Base-by-base conservation (phyloP, 2,797 vertebrate species). In the Numenius phaeopus region DNA sequence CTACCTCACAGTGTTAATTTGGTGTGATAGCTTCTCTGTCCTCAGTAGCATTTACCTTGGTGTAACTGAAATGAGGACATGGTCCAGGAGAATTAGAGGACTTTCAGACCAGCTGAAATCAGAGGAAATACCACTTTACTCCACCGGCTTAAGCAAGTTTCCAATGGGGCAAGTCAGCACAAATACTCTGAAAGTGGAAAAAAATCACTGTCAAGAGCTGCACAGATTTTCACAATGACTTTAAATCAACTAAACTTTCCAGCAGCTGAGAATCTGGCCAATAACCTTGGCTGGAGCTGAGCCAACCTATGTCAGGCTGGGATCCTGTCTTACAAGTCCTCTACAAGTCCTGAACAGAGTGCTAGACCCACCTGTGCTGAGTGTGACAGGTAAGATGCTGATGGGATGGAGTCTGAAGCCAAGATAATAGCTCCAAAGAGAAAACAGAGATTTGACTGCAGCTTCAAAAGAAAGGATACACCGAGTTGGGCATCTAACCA, bases 391-490 rank as follows among this genome's bases (percentile, higher is more conserved):
- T 50, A 23, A 54, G 24, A 7, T 44, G 62, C 27, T 4, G 15
- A 42, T 10, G 26, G 39, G 32, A 84, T 29, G 86, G 83, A 32
- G 39, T 17, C 55, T 77, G 75, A 95, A 61, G 13, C 29, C 44
- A 52, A 62, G 69, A 47, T 73, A 86, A 9, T 2, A 54, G 11
- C 58, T 80, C 47, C 85, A 86, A 75, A 81, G 0, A 77, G 32
- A 94, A 93, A 94, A 20, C 18, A 94, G 59, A 86, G 29, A 30
- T 89, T 44, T 94, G 77, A 49, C 59, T 77, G 47, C 57, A 81
- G 57, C 54, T 76, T 55, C 49, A 71, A 14, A 92, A 34, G 14
- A 12, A 58, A 76, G 15, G n/a, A 37, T 10, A 23, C 29, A 42
- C 4, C 0, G 1, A 34, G 7, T 1, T 52, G 21, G 7, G 9